A percentile compares a stretch with the other conserved stretches of the same genome.
Conservation (phyloP, 2,797 vertebrate species). For the Dipus sagitta region DNA sequence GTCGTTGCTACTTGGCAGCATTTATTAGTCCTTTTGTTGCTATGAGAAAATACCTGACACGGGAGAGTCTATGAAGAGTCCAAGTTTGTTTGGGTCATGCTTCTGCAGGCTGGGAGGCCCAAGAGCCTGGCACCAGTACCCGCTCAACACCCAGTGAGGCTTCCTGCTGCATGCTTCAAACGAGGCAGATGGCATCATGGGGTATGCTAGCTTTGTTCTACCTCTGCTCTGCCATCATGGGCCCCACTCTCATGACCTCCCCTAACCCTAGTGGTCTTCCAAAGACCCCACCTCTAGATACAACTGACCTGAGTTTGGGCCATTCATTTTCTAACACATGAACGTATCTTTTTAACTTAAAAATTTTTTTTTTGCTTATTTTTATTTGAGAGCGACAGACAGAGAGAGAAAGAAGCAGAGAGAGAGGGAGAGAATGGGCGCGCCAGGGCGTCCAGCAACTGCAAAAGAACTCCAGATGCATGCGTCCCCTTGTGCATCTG, state of each 20-base stretch:
- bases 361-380: too few relatives aligned
- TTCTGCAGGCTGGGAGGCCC: not conserved
- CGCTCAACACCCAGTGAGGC: not conserved
- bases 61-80: not conserved
- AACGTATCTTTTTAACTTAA: not conserved
- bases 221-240: not conserved
- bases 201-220: not conserved
- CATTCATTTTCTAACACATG: not conserved
- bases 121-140: not conserved
- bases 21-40: not conserved
- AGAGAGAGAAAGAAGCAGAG: too few relatives aligned
- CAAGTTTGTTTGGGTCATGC: not conserved
- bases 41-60: not conserved
- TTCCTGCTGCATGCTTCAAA: not conserved
- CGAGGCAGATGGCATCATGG: not conserved
- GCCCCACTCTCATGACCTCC: not conserved
- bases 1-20: not conserved
- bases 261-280: not conserved
- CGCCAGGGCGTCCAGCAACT: too few relatives aligned
- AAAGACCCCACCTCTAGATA: not conserved
- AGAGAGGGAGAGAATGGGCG: too few relatives aligned
- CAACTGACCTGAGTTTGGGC: not conserved
- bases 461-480: too few relatives aligned
- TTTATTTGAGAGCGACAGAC: too few relatives aligned
- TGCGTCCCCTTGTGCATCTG: too few relatives aligned